Base-by-base conservation (phyloP, 1,140 invertebrate genomes). In the Mamestra configurata region DNA sequence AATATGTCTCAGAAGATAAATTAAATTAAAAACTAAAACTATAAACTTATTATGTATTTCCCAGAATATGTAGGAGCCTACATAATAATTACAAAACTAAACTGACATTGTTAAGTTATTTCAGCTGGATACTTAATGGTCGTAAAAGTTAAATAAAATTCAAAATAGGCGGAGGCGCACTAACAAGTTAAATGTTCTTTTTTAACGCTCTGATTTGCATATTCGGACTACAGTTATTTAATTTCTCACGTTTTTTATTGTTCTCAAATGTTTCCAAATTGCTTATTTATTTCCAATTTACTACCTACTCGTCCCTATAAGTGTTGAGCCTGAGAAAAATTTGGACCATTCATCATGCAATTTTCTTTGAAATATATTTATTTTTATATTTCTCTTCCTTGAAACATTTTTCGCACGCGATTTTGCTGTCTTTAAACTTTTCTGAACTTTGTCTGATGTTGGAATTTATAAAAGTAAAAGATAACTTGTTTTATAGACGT, bases 181-280 rank as follows among this genome's bases (percentile, higher is more conserved):
- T 61, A 61, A 61, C 57, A 35, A 64, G 31, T 31, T 80, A 79
- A 40, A 49, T 76, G 77, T 79, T 81, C 2, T 31, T 55, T 79
- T 73, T 83, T 88, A 85, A 87, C 81, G 70, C 82, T 70, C 75
- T 79, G 31, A 82, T 87, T 87, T 84, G 59, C 88, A 87, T 87
- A 82, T 82, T 57, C 64, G 76, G 81, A 72, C 40, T 59, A 78
- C 43, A 49, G 35, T 61, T 77, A 84, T 84, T 72, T 82, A 15
- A 80, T 72, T 85, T 87, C 79, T 79, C 82, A 80, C 82, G 79
- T 83, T 84, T 81, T 83, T 49, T 49, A 85, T 87, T 86, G 82
- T 88, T 84, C 49, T 68, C 66, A 73, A 59, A 72, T 64, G 6
- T 57, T 68, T 46, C 11, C 46, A 24, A 68, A 43, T 37, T n/a